Conservation (phyloP, 2,888 invertebrate species). For the Matsumyia berberina region DNA sequence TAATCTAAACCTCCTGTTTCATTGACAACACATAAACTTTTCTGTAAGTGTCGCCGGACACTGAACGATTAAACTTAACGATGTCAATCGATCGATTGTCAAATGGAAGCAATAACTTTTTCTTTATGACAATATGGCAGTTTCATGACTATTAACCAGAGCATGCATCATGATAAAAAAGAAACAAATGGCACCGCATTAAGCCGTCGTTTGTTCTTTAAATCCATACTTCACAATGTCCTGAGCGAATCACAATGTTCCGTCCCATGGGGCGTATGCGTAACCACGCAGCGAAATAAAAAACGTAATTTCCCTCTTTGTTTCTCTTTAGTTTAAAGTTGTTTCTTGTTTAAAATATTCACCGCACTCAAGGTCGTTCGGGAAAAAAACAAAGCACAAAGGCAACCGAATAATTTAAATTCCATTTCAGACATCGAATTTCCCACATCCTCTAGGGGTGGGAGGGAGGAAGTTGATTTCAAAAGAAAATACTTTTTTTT, state of each 20-base stretch:
- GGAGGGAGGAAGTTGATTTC: neutral
- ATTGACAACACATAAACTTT: too few species aligned
- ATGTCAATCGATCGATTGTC: too few species aligned
- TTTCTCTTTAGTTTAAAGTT: neutral
- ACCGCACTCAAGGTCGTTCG: constrained; percentile 1
- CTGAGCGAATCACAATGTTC: neutral
- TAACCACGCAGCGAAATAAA: constrained; percentile 6
- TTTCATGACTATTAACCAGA: too few species aligned
- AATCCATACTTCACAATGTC: neutral
- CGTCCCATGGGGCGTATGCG: neutral
- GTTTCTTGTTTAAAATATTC: neutral
- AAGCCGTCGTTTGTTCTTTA: too few species aligned
- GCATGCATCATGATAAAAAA: too few species aligned
- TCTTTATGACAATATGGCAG: too few species aligned
- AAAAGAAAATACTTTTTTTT: neutral
- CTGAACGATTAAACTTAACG: too few species aligned
- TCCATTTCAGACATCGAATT: constrained; percentile 32
- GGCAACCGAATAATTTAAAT: constrained; percentile 30
- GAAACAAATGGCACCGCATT: too few species aligned
- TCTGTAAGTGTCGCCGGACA: too few species aligned
- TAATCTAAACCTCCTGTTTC: too few species aligned
- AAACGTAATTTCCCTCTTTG: neutral
- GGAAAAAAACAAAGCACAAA: neutral
- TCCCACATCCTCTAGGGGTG: neutral
- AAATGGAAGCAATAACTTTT: too few species aligned